Conservation (phyloP, 2,797 vertebrate genomes). For the Hoplostethus atlanticus region DNA sequence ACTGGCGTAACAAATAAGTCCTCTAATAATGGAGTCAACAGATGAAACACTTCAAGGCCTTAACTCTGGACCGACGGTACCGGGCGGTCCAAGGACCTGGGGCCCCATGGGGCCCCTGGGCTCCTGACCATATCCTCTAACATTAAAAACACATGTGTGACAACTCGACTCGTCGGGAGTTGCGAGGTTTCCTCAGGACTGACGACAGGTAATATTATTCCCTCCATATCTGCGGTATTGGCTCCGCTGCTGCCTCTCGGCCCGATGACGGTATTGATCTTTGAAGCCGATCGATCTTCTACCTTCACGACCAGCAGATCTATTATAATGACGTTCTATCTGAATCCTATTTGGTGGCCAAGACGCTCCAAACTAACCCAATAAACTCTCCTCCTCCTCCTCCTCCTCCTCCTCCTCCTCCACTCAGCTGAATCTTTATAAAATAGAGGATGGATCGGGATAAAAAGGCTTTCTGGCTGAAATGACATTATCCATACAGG, state of each 20-base stretch:
- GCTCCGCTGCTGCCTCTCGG: conserved; percentile 20
- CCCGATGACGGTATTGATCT: conserved; percentile 66
- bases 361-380: conserved; percentile 78
- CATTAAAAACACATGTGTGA: too few species aligned
- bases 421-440: conserved; percentile 71
- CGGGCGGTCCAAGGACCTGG: too few species aligned
- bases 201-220: conserved; percentile 36
- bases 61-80: too few species aligned
- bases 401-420: conserved; percentile 25
- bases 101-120: too few species aligned
- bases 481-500: conserved; percentile 74
- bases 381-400: conserved; percentile 57
- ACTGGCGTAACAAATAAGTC: too few species aligned
- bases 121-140: too few species aligned
- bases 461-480: conserved; percentile 70
- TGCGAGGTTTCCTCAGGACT: too few species aligned
- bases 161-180: too few species aligned
- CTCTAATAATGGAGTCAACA: too few species aligned
- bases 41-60: too few species aligned
- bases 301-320: conserved; percentile 71
- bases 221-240: background rate
- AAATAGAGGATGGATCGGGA: conserved; percentile 67
- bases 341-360: conserved; percentile 79
- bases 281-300: conserved; percentile 75
- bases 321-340: conserved; percentile 80